Conservation (phyloP, 2,888 invertebrate species). For the Spisula solida region DNA sequence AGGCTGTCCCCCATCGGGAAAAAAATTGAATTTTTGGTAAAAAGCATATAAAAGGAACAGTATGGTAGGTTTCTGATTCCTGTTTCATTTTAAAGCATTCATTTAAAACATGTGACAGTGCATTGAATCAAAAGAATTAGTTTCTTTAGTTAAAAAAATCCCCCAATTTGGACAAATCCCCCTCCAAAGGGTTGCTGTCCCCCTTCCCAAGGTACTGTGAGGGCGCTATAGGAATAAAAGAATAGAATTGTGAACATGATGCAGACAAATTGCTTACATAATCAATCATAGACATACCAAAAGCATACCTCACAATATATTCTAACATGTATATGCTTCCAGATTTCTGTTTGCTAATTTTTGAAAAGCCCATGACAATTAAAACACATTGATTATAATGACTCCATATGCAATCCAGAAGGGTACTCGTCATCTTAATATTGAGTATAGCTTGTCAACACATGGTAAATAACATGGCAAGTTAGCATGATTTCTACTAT, state of each 20-base stretch:
- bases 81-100: too few relatives aligned
- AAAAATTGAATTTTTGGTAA: too few relatives aligned
- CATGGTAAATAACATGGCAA: neutral
- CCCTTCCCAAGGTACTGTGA: too few relatives aligned
- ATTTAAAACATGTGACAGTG: too few relatives aligned
- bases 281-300: neutral
- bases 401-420: neutral
- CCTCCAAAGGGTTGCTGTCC: too few relatives aligned
- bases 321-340: neutral
- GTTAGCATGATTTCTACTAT: neutral
- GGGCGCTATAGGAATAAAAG: neutral
- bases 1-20: too few relatives aligned
- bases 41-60: too few relatives aligned
- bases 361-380: neutral
- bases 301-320: neutral
- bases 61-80: too few relatives aligned
- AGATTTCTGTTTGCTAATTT: neutral
- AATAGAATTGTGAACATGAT: neutral
- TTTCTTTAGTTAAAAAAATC: too few relatives aligned
- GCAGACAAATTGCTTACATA: neutral
- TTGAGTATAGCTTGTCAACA: too few relatives aligned
- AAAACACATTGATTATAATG: neutral
- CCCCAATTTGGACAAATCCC: too few relatives aligned
- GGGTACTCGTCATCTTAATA: neutral
- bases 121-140: too few relatives aligned